Conservation (phyloP, 2,113 vertebrate genomes). For the Poeciliopsis occidentalis region DNA sequence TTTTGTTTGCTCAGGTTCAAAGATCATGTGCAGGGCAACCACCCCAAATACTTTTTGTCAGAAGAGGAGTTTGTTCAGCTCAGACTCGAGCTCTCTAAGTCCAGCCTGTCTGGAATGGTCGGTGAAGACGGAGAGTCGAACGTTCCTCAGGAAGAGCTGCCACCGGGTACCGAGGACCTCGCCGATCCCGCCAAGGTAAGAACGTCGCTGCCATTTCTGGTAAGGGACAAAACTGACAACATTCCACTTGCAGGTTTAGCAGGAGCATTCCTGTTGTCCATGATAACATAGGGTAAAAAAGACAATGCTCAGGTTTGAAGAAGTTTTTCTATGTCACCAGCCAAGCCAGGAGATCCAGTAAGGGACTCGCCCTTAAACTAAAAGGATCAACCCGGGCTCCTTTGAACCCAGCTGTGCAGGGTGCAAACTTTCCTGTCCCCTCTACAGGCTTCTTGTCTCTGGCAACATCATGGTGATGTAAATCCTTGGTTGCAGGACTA, state of each 20-base stretch:
- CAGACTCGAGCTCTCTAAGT: conserved; percentile 88
- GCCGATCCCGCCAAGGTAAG: conserved; percentile 92
- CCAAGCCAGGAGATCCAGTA: conserved; percentile 78
- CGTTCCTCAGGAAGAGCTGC: conserved; percentile 83
- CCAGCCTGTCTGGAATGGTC: conserved; percentile 81
- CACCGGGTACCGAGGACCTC: conserved; percentile 91
- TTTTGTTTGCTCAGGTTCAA: conserved; percentile 85
- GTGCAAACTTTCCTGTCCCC: conserved; percentile 73
- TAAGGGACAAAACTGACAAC: conserved; percentile 28
- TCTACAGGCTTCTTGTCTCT: conserved; percentile 77
- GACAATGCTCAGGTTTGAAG: conserved; percentile 77
- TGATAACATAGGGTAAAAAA: conserved; percentile 54
- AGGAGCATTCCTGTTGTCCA: conserved; percentile 70
- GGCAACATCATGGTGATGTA: conserved; percentile 80
- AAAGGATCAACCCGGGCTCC: conserved; percentile 68
- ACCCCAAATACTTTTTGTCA: conserved; percentile 92
- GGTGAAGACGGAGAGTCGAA: conserved; percentile 77
- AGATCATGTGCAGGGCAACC: conserved; percentile 93
- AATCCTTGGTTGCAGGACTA: conserved; percentile 78
- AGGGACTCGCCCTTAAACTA: conserved; percentile 74
- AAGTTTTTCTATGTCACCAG: conserved; percentile 82
- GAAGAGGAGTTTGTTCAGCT: conserved; percentile 94
- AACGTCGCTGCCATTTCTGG: no score
- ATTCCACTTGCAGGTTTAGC: conserved; percentile 49
- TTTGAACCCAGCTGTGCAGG: conserved; percentile 75